Base-by-base conservation (phyloP, 2,113 vertebrate genomes). In the Salvelinus fontinalis region DNA sequence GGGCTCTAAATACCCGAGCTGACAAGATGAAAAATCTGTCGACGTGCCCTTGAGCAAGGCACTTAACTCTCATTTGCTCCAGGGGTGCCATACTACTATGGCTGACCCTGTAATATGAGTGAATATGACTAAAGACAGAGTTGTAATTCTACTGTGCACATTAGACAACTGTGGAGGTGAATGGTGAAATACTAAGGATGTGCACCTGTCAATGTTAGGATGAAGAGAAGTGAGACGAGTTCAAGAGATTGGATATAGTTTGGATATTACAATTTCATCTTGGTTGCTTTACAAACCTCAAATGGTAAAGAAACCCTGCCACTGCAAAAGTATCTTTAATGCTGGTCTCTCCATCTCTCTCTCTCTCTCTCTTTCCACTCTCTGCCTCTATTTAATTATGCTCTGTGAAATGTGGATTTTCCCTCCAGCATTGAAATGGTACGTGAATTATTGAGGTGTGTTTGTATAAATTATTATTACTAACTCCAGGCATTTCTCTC, bases 391-490 rank as follows among this genome's bases (percentile, higher is more conserved):
- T 93, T 94, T 94, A 94, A 94, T 94, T 94, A 94, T 94, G 93
- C 93, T 94, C 93, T 94, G 93, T 94, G 93, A 94, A 94, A 94
- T 94, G 93, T 90, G 93, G 92, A 94, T 94, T 92, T 93, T 93
- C 93, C 93, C 93, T 93, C 91, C 92, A 94, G 93, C 93, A 94
- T 93, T 93, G 93, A 94, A 94, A 93, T 93, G 86, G 90, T 93
- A 94, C 79, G 89, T 94, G 93, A 94, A 94, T 94, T 94, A 94
- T 94, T 94, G 91, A 94, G 93, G 93, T 94, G 93, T 94, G 93
- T 94, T 94, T 94, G 93, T 94, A 94, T 94, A 94, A 94, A 94
- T 94, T 94, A 94, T 94, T 94, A 93, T 94, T 93, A 85, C 93
- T 93, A 93, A 94, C 93, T 94, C 92, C 91, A 90, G 93, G 93